Conservation (phyloP, 2,888 invertebrate species). For the Lasiommata megera region DNA sequence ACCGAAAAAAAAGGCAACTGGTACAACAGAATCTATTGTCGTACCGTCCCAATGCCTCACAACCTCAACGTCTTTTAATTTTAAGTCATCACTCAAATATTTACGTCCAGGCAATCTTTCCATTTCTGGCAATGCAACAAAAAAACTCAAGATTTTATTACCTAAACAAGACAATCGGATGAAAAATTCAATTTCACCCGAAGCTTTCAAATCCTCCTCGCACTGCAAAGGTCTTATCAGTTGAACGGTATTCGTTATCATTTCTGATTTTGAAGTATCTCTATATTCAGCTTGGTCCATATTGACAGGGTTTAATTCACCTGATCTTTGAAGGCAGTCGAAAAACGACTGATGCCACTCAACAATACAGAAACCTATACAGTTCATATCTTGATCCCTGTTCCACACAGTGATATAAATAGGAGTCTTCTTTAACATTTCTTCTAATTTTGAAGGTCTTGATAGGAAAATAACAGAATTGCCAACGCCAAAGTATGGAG, state of each 20-base stretch:
- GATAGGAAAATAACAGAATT: constrained; percentile 69
- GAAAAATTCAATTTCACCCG: constrained; percentile 68
- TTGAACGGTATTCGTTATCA: constrained; percentile 68
- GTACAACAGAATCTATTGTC: constrained; percentile 60
- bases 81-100: constrained; percentile 64
- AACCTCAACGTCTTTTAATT: constrained; percentile 69
- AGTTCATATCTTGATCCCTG: constrained; percentile 66
- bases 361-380: constrained; percentile 60
- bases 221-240: constrained; percentile 59
- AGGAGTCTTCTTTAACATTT: constrained; percentile 61
- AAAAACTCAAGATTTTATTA: constrained; percentile 61
- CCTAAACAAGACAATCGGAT: constrained; percentile 66
- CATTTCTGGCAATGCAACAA: constrained; percentile 69
- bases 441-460: constrained; percentile 64
- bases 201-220: constrained; percentile 68
- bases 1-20: constrained; percentile 68
- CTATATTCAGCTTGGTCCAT: constrained; percentile 67
- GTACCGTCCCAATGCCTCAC: constrained; percentile 75
- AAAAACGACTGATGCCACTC: constrained; percentile 70
- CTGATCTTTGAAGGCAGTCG: constrained; percentile 55
- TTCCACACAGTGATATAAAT: constrained; percentile 73
- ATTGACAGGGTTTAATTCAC: constrained; percentile 60
- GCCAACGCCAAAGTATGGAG: constrained; percentile 72
- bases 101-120: constrained; percentile 71
- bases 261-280: constrained; percentile 57